Evolutionary conservation across 1,140 invertebrate genomes (phyloP).

Genomic region (Drosophila biarmipes): DNA sequence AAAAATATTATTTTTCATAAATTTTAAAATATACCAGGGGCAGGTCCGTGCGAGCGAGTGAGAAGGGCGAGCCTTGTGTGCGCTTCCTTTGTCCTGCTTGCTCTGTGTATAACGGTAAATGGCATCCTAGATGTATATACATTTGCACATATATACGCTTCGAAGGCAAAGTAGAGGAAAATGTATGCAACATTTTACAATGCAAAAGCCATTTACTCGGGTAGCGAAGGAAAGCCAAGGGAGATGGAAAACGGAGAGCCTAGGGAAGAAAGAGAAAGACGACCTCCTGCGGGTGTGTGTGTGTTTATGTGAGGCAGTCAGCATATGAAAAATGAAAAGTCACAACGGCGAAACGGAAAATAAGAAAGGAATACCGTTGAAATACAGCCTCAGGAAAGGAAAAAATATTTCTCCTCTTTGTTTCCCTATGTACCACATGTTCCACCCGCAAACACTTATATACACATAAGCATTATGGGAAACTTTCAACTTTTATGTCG

Average conservation of each 20-base stretch:
- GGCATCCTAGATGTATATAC: conserved; percentile 30
- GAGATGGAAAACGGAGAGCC: conserved; percentile 33
- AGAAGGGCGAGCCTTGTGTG: conserved; percentile 14
- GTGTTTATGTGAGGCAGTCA: conserved; percentile 55
- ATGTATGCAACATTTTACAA: conserved; percentile 83
- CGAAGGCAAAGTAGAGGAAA: conserved; percentile 79
- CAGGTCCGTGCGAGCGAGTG: conserved; percentile 7
- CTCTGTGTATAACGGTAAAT: conserved; percentile 44
- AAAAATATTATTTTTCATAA: conserved; percentile 84
- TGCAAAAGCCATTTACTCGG: conserved; percentile 79
- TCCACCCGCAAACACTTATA: conserved; percentile 29
- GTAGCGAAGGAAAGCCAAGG: conserved; percentile 18
- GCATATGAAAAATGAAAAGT: conserved; percentile 83
- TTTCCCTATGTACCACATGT: conserved; percentile 48
- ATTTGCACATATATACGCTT: conserved; percentile 24
- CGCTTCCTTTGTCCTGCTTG: conserved; percentile 46
- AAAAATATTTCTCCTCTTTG: conserved; percentile 31
- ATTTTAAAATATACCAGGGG: conserved; percentile 79
- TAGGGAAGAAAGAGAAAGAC: conserved; percentile 31
- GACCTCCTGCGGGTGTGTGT: neutral
- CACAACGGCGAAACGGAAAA: conserved; percentile 64
- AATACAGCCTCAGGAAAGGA: conserved; percentile 34
- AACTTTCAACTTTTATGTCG: conserved; percentile 71
- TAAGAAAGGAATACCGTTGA: conserved; percentile 21
- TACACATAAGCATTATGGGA: conserved; percentile 27